A percentile compares a stretch with the other conserved stretches of the same genome.
These are phyloP conservation scores for Drosophila grimshawi DNA, from an alignment of 1,140 invertebrate species.

Conservation along the genomic window DNA sequence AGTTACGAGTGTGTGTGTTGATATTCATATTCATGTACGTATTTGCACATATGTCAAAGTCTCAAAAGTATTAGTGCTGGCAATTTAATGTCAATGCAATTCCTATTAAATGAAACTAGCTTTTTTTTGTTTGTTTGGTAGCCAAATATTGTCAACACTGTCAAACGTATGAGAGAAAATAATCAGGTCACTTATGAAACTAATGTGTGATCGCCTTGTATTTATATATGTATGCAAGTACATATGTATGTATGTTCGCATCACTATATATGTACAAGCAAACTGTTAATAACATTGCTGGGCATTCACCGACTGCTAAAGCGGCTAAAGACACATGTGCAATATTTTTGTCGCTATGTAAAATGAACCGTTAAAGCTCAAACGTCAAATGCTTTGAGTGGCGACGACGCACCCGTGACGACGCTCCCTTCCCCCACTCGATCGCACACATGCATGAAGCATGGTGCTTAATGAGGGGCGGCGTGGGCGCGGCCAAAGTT, in stretches of 20 bases:
- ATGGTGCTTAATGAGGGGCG: slow-evolving; percentile 18
- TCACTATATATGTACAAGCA: slow-evolving; percentile 4
- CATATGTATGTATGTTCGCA: slow-evolving; percentile 10
- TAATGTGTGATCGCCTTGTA: slow-evolving; percentile 8
- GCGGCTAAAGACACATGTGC: slow-evolving; percentile 35
- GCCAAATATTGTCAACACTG: not conserved
- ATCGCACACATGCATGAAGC: slow-evolving; percentile 8
- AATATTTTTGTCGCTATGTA: slow-evolving; percentile 38
- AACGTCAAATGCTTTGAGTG: slow-evolving; percentile 44
- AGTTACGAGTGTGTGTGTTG: slow-evolving; percentile 9
- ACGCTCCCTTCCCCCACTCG: slow-evolving; percentile 6
- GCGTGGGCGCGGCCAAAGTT: slow-evolving; percentile 10
- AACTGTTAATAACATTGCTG: slow-evolving; percentile 39
- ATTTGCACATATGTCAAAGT: not conserved
- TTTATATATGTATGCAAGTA: not conserved
- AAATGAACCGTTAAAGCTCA: slow-evolving; percentile 47
- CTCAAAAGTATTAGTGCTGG: not conserved
- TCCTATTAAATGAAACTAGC: too few relatives aligned
- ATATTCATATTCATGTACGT: not conserved
- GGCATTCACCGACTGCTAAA: slow-evolving; percentile 38
- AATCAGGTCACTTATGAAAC: slow-evolving; percentile 46
- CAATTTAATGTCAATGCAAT: not conserved
- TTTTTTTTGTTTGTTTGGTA: too few relatives aligned
- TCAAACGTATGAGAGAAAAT: slow-evolving; percentile 11
- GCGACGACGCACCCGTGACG: slow-evolving; percentile 47